These are phyloP conservation scores for Gymnosoma rotundatum DNA, from an alignment of 2,888 invertebrate species.

Conservation along the genomic window DNA sequence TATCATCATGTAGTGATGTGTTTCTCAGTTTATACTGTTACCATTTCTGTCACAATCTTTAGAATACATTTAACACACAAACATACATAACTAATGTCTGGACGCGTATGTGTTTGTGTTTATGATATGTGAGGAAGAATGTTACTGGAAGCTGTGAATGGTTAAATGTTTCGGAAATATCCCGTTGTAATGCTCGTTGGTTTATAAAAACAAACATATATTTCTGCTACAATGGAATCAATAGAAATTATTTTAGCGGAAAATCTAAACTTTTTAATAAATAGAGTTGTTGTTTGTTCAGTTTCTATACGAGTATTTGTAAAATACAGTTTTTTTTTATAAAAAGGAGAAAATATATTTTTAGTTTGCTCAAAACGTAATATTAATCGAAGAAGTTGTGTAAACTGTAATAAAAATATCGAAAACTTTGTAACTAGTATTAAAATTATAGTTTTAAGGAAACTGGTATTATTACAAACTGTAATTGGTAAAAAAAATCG, in stretches of 20 bases:
- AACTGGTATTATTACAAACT: too few species aligned
- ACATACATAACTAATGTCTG: background rate
- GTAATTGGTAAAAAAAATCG: too few species aligned
- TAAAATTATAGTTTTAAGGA: too few species aligned
- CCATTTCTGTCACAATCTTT: background rate
- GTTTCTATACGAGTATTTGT: too few species aligned
- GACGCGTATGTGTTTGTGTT: background rate
- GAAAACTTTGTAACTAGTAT: too few species aligned
- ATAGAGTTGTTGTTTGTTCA: too few species aligned
- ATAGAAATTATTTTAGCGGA: background rate
- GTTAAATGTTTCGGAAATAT: constrained; percentile 33
- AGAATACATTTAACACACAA: background rate
- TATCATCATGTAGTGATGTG: constrained; percentile 23
- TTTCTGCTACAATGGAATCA: constrained; percentile 5
- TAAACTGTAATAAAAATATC: too few species aligned
- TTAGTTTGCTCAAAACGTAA: too few species aligned
- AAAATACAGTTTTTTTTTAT: too few species aligned
- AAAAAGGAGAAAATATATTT: too few species aligned
- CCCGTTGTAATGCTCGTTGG: too few species aligned
- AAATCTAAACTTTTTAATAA: background rate
- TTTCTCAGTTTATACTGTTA: background rate
- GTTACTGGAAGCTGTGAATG: background rate
- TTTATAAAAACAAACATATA: background rate
- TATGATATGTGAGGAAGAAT: background rate
- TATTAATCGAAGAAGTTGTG: too few species aligned